These are phyloP conservation scores for Stegostoma tigrinum DNA, from an alignment of 2,113 vertebrate species.

Conservation along the genomic window DNA sequence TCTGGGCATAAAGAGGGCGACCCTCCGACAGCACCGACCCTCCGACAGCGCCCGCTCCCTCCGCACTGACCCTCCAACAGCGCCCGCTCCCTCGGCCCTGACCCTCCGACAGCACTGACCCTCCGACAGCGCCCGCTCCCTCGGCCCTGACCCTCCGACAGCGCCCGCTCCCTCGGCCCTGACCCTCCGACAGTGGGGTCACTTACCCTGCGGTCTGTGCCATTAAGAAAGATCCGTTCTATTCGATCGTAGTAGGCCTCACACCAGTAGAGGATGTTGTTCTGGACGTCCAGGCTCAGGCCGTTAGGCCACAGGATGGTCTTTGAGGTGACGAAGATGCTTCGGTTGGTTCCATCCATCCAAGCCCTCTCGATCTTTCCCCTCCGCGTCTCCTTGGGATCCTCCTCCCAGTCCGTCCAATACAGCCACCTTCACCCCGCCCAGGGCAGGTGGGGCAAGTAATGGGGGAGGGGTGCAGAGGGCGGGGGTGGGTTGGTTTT, in stretches of 20 bases:
- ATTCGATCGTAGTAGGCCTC: constrained; percentile 97
- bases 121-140: too few relatives aligned
- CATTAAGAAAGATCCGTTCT: constrained; percentile 85
- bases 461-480: too few relatives aligned
- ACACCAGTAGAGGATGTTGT: constrained; percentile 88
- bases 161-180: too few relatives aligned
- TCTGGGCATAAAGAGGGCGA: too few relatives aligned
- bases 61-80: too few relatives aligned
- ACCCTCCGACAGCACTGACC: too few relatives aligned
- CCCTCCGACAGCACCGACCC: too few relatives aligned
- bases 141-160: too few relatives aligned
- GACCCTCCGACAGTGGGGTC: too few relatives aligned
- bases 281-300: constrained; percentile 84
- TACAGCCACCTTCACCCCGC: constrained; percentile 81
- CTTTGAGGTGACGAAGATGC: constrained; percentile 86
- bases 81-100: too few relatives aligned
- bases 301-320: constrained; percentile 94
- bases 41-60: too few relatives aligned
- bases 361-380: constrained; percentile 91
- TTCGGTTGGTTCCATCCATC: constrained; percentile 90
- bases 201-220: constrained; percentile 72
- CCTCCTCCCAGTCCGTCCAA: constrained; percentile 98
- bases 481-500: too few relatives aligned
- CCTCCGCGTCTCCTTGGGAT: constrained; percentile 88
- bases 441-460: not conserved